Base-by-base conservation (phyloP, 2,888 invertebrate genomes). In the Mamestra brassicae region DNA sequence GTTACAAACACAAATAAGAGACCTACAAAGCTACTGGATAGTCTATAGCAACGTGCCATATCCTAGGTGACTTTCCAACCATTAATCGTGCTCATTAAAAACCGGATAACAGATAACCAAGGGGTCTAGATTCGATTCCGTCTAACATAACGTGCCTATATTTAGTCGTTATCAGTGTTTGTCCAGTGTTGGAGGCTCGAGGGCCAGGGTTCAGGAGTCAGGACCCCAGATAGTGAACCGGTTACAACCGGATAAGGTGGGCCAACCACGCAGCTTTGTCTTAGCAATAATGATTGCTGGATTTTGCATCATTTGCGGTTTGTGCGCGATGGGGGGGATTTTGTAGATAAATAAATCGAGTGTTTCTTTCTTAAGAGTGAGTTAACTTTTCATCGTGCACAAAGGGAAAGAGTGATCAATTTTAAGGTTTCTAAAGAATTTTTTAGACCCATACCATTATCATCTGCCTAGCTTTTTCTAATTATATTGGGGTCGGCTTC, bases 81-180 rank as follows among this genome's bases (percentile, higher is more conserved):
- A 54, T 4, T 38, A 13, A 42, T 1, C 42, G 13, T 6, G 34
- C 15, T 36, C 1, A 70, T 70, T 54, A 71, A 73, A 45, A 74
- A n/a, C 26, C 55, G 64, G 72, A 71, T 62, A 73, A 26, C 17
- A 15, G 70, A 80, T 80, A 77, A 80, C 75, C 61, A 65, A 68
- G 71, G 73, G 85, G 75, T 82, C 71, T 75, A 62, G 50, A 64
- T 84, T 76, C 54, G 61, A 80, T 79, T 70, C 73, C 73, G 66
- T 75, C 57, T 74, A 87, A 81, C 71, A 74, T 50, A 69, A 74
- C 38, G 42, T 76, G n/a, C 58, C 67, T 80, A 80, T 70, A 64
- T 57, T 73, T 78, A 84, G 57, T 63, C 47, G 11, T n/a, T 85
- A 87, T 85, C 84, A 75, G 61, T 83, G 77, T 87, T 74, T 73